phyloP scores from a whole-genome alignment of 2,888 invertebrate genomes.

The Nipponacmea schrenckii region DNA sequence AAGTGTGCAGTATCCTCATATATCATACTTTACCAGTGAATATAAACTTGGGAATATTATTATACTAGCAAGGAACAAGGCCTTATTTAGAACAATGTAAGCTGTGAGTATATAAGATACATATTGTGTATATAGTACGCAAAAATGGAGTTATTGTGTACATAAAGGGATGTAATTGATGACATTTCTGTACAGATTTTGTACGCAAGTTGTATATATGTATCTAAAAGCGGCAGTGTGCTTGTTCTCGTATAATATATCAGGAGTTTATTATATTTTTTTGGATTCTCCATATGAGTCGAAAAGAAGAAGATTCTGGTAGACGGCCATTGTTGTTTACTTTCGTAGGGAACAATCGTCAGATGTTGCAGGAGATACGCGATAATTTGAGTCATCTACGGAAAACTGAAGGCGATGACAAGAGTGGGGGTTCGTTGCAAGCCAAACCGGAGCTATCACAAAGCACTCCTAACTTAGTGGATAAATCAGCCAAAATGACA shows the following conservation, averaged over 20 bases:
- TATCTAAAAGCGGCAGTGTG: conserved; percentile 20
- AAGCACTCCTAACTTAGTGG: conserved; percentile 41
- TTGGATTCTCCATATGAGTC: conserved; percentile 37
- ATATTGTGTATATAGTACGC: too few relatives aligned
- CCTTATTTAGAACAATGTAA: too few relatives aligned
- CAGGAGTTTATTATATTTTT: conserved; percentile 17
- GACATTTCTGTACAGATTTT: not conserved
- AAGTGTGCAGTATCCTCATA: too few relatives aligned
- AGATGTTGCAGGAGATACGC: conserved; percentile 57
- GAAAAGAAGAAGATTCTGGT: conserved; percentile 30
- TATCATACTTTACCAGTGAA: too few relatives aligned
- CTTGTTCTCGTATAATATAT: conserved; percentile 13
- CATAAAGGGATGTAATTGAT: too few relatives aligned
- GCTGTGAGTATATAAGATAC: too few relatives aligned
- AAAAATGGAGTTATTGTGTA: too few relatives aligned
- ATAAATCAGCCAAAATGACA: conserved; percentile 33
- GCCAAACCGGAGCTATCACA: conserved; percentile 36
- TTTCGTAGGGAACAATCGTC: conserved; percentile 54
- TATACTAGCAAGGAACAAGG: too few relatives aligned
- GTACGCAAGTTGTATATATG: conserved; percentile 24
- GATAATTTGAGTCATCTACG: conserved; percentile 56
- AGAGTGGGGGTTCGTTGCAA: conserved; percentile 19
- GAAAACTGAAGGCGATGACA: conserved; percentile 31
- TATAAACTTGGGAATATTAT: too few relatives aligned
- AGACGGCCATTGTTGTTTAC: conserved; percentile 48